A percentile compares a stretch with the other conserved stretches of the same genome.
Conservation (phyloP, 2,888 invertebrate genomes). For the Chalcis sispes region DNA sequence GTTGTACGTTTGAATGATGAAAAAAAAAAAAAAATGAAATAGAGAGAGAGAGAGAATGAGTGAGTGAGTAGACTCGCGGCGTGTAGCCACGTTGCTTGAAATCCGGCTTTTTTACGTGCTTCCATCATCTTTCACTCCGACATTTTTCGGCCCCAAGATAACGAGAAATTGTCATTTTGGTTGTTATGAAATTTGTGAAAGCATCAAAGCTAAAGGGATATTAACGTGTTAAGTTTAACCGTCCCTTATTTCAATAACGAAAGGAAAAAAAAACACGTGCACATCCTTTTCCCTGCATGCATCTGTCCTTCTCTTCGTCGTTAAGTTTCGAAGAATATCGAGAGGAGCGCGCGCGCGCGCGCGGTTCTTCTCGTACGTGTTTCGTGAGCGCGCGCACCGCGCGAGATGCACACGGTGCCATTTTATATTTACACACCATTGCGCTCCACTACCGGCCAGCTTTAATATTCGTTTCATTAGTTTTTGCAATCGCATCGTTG, state of each 20-base stretch:
- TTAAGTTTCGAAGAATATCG: neutral
- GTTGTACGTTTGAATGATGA: too few species aligned
- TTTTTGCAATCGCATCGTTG: neutral
- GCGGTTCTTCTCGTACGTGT: slow-evolving; percentile 21
- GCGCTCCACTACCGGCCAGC: neutral
- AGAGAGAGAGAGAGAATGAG: slow-evolving; percentile 25
- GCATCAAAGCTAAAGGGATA: neutral
- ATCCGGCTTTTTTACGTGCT: slow-evolving; percentile 51
- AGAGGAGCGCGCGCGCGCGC: slow-evolving; percentile 26
- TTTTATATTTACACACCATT: slow-evolving; percentile 52
- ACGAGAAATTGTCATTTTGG: neutral
- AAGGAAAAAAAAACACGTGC: slow-evolving; percentile 42
- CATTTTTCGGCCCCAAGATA: neutral
- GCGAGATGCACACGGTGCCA: slow-evolving; percentile 56
- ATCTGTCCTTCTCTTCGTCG: neutral
- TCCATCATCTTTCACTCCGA: neutral
- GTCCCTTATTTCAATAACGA: too few species aligned
- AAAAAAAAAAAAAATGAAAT: too few species aligned
- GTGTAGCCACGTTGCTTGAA: slow-evolving; percentile 53
- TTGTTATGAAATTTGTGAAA: neutral
- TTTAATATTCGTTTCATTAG: neutral
- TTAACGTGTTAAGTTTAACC: neutral
- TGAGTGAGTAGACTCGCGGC: neutral
- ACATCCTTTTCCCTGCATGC: slow-evolving; percentile 1
- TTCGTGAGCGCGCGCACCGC: slow-evolving; percentile 37